A percentile compares a stretch with the other conserved stretches of the same genome.
phyloP scores from a whole-genome alignment of 2,888 invertebrate genomes.

The Pardosa pseudoannulata region DNA sequence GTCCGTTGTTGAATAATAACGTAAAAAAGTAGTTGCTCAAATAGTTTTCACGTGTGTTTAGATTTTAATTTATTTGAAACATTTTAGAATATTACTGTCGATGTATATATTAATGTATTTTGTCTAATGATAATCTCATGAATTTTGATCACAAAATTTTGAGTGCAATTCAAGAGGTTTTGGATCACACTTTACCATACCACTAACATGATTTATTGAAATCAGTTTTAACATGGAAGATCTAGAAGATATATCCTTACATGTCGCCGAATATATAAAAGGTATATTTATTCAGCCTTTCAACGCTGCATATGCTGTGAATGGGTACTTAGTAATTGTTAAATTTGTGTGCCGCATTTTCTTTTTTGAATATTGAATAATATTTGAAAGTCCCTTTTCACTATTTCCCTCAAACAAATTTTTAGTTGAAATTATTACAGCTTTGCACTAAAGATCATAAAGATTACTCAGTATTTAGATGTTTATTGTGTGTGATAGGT shows the following conservation, averaged over 20 bases:
- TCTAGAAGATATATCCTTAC: slow-evolving; percentile 38
- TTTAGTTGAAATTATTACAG: too few relatives aligned
- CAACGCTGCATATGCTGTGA: too few relatives aligned
- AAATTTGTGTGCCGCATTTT: too few relatives aligned
- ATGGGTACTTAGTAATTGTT: too few relatives aligned
- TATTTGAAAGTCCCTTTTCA: too few relatives aligned
- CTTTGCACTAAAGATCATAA: too few relatives aligned
- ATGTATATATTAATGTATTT: neutral
- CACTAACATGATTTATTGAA: neutral
- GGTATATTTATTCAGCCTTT: slow-evolving; percentile 79
- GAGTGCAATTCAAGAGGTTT: neutral
- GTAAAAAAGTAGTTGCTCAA: neutral
- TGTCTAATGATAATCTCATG: neutral
- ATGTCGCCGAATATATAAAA: slow-evolving; percentile 81
- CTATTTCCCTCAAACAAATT: too few relatives aligned
- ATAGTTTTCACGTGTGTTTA: neutral
- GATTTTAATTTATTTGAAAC: neutral
- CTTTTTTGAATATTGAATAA: too few relatives aligned
- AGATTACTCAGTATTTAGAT: too few relatives aligned
- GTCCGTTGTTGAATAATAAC: slow-evolving; percentile 19
- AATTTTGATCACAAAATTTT: neutral
- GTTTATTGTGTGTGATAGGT: too few relatives aligned
- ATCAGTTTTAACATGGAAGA: slow-evolving; percentile 39
- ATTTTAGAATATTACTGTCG: slow-evolving; percentile 14
- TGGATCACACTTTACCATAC: neutral